Conservation (phyloP, 2,113 vertebrate genomes). For the Dermatemys mawii region DNA sequence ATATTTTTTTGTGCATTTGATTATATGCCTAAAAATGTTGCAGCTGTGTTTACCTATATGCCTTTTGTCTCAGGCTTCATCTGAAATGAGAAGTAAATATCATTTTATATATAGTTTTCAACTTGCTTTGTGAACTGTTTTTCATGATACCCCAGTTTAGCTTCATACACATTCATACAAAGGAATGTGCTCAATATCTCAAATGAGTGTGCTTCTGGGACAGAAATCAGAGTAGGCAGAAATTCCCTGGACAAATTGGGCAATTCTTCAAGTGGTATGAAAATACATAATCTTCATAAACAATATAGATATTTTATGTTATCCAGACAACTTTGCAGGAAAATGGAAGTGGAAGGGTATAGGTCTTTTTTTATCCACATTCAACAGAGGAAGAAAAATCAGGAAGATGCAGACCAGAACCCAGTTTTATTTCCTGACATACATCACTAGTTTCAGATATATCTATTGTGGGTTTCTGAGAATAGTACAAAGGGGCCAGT, state of each 20-base stretch:
- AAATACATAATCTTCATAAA: conserved; percentile 72
- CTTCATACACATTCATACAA: conserved; percentile 67
- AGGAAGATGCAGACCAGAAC: conserved; percentile 49
- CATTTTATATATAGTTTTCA: conserved; percentile 85
- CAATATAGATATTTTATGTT: conserved; percentile 67
- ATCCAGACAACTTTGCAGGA: conserved; percentile 40
- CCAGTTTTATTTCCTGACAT: conserved; percentile 31
- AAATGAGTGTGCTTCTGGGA: conserved; percentile 70
- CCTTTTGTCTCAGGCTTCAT: conserved; percentile 82
- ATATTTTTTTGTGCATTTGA: conserved; percentile 84
- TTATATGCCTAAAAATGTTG: conserved; percentile 83
- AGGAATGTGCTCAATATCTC: conserved; percentile 62
- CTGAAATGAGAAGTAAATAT: conserved; percentile 82
- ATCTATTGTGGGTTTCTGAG: background rate
- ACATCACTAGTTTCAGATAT: background rate
- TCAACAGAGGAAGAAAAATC: conserved; percentile 27
- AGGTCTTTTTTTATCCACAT: conserved; percentile 38
- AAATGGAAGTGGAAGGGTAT: conserved; percentile 51
- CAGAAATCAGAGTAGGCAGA: conserved; percentile 68
- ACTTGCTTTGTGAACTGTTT: conserved; percentile 85
- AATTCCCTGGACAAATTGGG: conserved; percentile 55
- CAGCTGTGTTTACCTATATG: conserved; percentile 88
- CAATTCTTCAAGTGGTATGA: conserved; percentile 64
- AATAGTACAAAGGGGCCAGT: background rate
- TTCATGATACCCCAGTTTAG: conserved; percentile 79